Evolutionary conservation across 2,113 vertebrate species (phyloP), one percentile per base, ranked within the genome.

Genomic region (Barbus barbus): DNA sequence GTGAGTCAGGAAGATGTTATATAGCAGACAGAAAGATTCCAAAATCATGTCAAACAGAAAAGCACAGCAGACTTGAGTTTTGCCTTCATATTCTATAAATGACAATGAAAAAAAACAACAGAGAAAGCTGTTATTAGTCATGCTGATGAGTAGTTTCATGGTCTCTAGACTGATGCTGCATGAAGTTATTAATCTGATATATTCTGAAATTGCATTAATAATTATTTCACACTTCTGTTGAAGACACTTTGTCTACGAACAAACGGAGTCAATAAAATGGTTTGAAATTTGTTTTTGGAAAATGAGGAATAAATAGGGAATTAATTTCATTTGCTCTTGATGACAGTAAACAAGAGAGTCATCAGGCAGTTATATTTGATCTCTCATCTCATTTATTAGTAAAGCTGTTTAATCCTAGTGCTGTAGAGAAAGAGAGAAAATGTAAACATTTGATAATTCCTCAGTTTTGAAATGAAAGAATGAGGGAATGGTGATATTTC

Each of bases 371-470:
- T 75, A 75, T 75, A 53, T 75, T 75, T 48, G 73, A 75, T 53
- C 73, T 48, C 73, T 75, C 73, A 51, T 75, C 46, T 75, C 73
- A 51, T 75, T 75, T 75, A 75, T 75, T 53, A 51, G 24, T 75
- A 75, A 75, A 75, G 73, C 73, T 75, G 44, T 75, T 31, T 51
- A 75, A 53, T 75, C 26, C 46, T 20, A 46, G 71, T 16, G 9
- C 41, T 73, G 41, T 41, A 75, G 46, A 31, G 44, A 53, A 14
- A 22, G 73, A 24, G 24, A 75, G 73, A 26, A 75, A 48, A 31
- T 75, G 4, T 51, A 31, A 75, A 75, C 46, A 75, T 75, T 75
- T 75, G 6, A 74, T 51, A 75, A 9, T 75, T 75, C 44, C 44
- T 75, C 24, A 51, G 9, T 31, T 51, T 51, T 31, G 14, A 51